phyloP scores from a whole-genome alignment of 37 sponge, comb jelly and placozoan species.

The Aplysina aerophoba region DNA sequence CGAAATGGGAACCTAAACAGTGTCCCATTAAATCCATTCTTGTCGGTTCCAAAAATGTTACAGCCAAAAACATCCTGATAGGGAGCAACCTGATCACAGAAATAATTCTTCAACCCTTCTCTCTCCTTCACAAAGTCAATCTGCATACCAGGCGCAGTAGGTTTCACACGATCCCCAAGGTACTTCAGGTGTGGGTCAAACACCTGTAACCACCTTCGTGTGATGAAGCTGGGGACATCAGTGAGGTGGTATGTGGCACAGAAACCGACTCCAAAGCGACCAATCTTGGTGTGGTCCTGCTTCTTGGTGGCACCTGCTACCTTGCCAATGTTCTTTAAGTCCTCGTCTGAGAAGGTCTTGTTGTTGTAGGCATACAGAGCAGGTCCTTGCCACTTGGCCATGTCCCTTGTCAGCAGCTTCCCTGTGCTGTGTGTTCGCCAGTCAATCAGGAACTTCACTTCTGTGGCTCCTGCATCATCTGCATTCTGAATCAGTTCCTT shows the following conservation, averaged over 20 bases:
- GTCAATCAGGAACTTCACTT: slow-evolving; percentile 78
- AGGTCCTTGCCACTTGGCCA: slow-evolving; percentile 86
- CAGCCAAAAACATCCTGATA: slow-evolving; percentile 78
- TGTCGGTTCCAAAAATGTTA: slow-evolving; percentile 36
- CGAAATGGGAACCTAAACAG: slow-evolving; percentile 84
- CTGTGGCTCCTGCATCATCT: slow-evolving; percentile 87
- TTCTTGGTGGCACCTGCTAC: slow-evolving; percentile 74
- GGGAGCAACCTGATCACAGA: slow-evolving; percentile 67
- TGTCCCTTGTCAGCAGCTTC: slow-evolving; percentile 51
- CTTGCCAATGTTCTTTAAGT: slow-evolving; percentile 75
- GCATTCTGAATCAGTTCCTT: slow-evolving; percentile 93
- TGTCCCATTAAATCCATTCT: slow-evolving; percentile 71
- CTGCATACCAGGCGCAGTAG: slow-evolving; percentile 71
- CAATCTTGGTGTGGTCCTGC: slow-evolving; percentile 71
- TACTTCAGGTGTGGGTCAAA: slow-evolving; percentile 88
- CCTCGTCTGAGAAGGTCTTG: slow-evolving; percentile 68
- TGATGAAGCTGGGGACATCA: slow-evolving; percentile 89
- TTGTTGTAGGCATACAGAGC: slow-evolving; percentile 80
- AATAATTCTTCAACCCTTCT: slow-evolving; percentile 34
- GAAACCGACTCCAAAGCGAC: slow-evolving; percentile 88
- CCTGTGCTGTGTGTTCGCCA: slow-evolving; percentile 39
- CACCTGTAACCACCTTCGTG: slow-evolving; percentile 54
- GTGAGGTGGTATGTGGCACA: slow-evolving; percentile 81
- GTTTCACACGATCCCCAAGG: slow-evolving; percentile 63
- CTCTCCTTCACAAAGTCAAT: slow-evolving; percentile 39